These are phyloP conservation scores for Sciaenops ocellatus DNA, from an alignment of 2,797 vertebrate species.

Conservation along the genomic window DNA sequence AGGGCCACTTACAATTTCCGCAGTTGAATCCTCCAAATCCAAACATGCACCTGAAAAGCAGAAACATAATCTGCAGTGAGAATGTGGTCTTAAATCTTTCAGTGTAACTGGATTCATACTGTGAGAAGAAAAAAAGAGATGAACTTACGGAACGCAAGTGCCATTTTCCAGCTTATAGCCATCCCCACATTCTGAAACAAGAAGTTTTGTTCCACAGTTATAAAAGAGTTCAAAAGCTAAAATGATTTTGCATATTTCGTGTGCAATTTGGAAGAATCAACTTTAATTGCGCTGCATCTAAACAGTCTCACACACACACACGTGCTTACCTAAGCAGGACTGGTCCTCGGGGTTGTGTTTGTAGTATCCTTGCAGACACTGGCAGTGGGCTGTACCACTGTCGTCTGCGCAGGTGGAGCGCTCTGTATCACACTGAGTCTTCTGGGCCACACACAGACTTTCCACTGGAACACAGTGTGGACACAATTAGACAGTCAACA, in stretches of 20 bases:
- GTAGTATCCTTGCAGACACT: conserved; percentile 93
- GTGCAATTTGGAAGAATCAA: not conserved
- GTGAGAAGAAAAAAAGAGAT: not conserved
- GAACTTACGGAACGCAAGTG: conserved; percentile 91
- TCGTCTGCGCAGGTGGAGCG: conserved; percentile 90
- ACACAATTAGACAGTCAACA: not conserved
- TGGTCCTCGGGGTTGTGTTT: conserved; percentile 94
- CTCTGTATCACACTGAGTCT: conserved; percentile 88
- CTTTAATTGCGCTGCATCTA: too few relatives aligned
- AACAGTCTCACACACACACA: not conserved
- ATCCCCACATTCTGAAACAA: conserved; percentile 91
- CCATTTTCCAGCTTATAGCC: conserved; percentile 93
- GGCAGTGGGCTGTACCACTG: conserved; percentile 87
- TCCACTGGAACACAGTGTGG: conserved; percentile 82
- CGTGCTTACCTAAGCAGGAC: conserved; percentile 90
- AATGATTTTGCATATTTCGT: not conserved
- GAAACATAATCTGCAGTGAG: conserved; percentile 38
- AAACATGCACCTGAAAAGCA: conserved; percentile 90
- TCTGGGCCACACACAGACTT: conserved; percentile 90
- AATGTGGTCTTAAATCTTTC: not conserved
- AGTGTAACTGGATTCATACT: not conserved
- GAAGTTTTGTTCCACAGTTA: not conserved
- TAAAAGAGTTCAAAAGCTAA: not conserved
- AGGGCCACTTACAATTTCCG: conserved; percentile 91
- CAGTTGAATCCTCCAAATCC: conserved; percentile 99